phyloP scores from a whole-genome alignment of 2,888 invertebrate species.

The Anticlea derivata region DNA sequence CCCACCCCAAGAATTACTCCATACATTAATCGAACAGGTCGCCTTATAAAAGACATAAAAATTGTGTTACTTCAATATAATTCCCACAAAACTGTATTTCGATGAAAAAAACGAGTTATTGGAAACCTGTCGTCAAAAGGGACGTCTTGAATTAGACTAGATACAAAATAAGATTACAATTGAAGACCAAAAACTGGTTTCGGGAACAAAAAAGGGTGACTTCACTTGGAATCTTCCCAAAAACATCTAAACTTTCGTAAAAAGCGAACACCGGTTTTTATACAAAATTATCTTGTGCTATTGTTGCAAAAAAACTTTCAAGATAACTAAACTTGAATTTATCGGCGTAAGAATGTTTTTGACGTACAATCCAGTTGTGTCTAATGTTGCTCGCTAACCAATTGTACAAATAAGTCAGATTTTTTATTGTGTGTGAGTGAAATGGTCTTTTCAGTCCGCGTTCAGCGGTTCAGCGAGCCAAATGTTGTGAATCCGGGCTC shows the following conservation, averaged over 20 bases:
- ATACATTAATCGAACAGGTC: constrained; percentile 52
- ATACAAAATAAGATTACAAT: constrained; percentile 42
- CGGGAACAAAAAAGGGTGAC: constrained; percentile 16
- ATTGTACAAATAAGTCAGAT: too few relatives aligned
- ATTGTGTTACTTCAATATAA: constrained; percentile 41
- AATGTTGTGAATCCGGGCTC: constrained; percentile 59
- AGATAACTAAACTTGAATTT: constrained; percentile 6
- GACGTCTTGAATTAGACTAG: constrained; percentile 45
- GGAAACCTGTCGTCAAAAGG: constrained; percentile 57
- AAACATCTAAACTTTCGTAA: constrained; percentile 11
- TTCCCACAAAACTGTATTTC: constrained; percentile 53
- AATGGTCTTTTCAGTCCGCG: neutral
- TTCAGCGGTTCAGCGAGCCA: constrained; percentile 29
- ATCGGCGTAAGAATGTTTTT: neutral
- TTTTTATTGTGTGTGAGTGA: too few relatives aligned
- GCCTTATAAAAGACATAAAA: constrained; percentile 46
- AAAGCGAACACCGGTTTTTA: constrained; percentile 16
- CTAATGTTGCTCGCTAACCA: neutral
- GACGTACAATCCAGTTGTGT: neutral
- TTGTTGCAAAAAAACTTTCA: constrained; percentile 16
- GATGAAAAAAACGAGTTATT: constrained; percentile 28
- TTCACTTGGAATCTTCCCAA: constrained; percentile 3
- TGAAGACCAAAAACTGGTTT: constrained; percentile 21
- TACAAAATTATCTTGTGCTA: constrained; percentile 17
- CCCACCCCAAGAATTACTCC: constrained; percentile 37